Base-by-base conservation (phyloP, 2,113 vertebrate genomes). In the Meleagris gallopavo region DNA sequence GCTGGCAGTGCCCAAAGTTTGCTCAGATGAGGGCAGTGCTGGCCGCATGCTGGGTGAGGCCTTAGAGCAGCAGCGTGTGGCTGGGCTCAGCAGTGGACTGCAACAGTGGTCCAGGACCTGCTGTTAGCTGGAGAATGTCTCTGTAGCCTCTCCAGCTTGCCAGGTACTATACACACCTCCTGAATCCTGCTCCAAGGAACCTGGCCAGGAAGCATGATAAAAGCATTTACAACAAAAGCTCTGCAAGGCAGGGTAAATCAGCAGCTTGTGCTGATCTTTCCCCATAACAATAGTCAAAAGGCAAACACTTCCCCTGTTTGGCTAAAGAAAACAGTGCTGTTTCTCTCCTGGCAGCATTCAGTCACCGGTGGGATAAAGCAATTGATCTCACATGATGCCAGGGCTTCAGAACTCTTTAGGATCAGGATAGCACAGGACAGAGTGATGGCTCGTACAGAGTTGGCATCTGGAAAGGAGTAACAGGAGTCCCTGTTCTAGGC, bases 341-440 rank as follows among this genome's bases (percentile, higher is more conserved):
- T 71, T 73, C 58, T 80, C 12, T 70, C 52, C 67, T 36, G 34
- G 27, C n/a, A 86, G 81, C 52, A 62, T 36, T 52, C 1, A 3
- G 30, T 17, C 34, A 15, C 46, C 0, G 0, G 9, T 1, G 0
- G 70, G 83, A 25, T 8, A 32, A 78, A 43, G 64, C 45, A 61
- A 6, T 10, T 90, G 40, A 13, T 27, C 34, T 92, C 34, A 10
- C 41, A 10, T 24, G n/a, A 30, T 27, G 19, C 38, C 41, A 66
- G 80, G 71, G 73, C 52, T 81, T 46, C 66, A 93, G 45, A 34
- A 36, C 74, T 45, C 69, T 45, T 52, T 73, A 34, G 81, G 78
- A 67, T 52, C 40, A 3, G 32, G 27, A 9, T 70, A 57, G 11
- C 32, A 36, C 52, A 65, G 64, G 62, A 54, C 30, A 58, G 78